Base-by-base conservation (phyloP, 2,113 vertebrate genomes). In the Cynopterus brachyotis region DNA sequence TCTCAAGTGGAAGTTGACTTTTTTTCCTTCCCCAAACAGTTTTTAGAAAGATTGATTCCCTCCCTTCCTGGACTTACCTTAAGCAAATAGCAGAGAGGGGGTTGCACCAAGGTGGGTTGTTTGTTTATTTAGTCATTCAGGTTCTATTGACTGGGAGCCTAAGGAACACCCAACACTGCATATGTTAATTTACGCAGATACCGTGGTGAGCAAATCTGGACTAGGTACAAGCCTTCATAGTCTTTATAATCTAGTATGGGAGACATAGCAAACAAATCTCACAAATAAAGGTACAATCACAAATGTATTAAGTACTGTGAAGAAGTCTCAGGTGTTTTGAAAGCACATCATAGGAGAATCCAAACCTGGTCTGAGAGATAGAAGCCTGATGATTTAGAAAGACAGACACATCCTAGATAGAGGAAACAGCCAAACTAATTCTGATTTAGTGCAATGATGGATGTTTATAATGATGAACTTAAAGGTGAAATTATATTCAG, bases 11-110 rank as follows among this genome's bases (percentile, higher is more conserved):
- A 13, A 19, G 16, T 12, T 79, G 42, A 9, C 37, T 82, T 83
- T 40, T 57, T 53, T 75, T 47, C 50, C 50, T 9, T 62, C 60
- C 10, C 10, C 19, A 72, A 45, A 9, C 42, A 59, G 53, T 59
- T 90, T 96, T 96, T 94, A 82, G 64, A 88, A 70, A 85, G 78
- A 93, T 30, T 92, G 50, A 78, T 81, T 87, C n/a, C 20, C 76
- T 94, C 37, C 59, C 35, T 83, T 90, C 28, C 30, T n/a, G 91
- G 87, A 78, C 47, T 62, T 90, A 45, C 42, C 32, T 22, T 91
- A n/a, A 85, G 60, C 66, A 93, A 84, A 75, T 12, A 84, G 76
- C 28, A 55, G 83, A 40, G 9, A 15, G 22, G 15, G 24, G 2
- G 53, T 42, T 30, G 17, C 67, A 66, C 28, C 22, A 8, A 73